Base-by-base conservation (phyloP, 2,113 vertebrate genomes). In the Malurus alboscapulatus region DNA sequence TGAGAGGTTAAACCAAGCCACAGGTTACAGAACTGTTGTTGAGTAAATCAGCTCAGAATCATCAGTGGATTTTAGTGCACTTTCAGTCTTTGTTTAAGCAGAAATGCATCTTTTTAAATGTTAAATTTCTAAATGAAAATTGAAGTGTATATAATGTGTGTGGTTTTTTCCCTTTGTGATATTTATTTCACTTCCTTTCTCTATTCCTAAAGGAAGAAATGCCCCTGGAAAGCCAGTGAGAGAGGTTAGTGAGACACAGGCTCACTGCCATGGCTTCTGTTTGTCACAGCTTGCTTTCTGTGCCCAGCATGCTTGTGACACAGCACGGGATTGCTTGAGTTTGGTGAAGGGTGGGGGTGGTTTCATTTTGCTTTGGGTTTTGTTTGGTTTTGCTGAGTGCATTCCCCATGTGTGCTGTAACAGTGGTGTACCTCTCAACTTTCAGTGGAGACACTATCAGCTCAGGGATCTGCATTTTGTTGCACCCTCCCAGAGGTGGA, bases 141-240 rank as follows among this genome's bases (percentile, higher is more conserved):
- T 32, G 27, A 86, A 92, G 17, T 75, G 45, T 62, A 50, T 86
- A 47, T 91, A 78, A 76, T 71, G 91, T 77, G 10, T 96, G 83
- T 97, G 94, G 32, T 93, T 87, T 97, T 80, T 77, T 8, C 38
- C 48, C 67, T 91, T 96, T 96, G 96, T 97, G 96, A 97, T 97
- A 94, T 95, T 92, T 97, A 66, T 97, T 90, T 93, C 84, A 97
- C 97, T 97, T 96, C 97, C 96, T 96, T 87, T 96, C 94, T 98
- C 95, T 98, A 69, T 98, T 97, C 94, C 97, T 97, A 98, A 98
- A 98, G 97, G 98, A 99, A 98, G 99, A 98, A 98, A 98, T 98
- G 97, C 98, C 98, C 97, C 98, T 98, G 98, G 98, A 98, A 98
- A 98, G 98, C 98, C 98, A 98, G 90, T 99, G 98, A 99, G 98